These are phyloP conservation scores for Cataglyphis hispanica DNA, from an alignment of 1,140 invertebrate species.

Conservation along the genomic window DNA sequence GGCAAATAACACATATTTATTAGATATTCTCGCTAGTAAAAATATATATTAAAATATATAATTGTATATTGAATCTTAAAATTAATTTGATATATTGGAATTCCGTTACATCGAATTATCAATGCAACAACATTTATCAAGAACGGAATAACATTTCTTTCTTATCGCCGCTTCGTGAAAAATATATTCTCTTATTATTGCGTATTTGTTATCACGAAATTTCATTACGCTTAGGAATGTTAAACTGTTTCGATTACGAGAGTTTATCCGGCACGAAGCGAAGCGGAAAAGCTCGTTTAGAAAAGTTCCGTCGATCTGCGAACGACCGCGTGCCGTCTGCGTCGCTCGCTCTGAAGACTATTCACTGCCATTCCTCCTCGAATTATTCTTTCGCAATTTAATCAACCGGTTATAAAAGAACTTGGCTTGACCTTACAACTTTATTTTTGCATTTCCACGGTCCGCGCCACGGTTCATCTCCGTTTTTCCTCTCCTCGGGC, in stretches of 20 bases:
- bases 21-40: neutral
- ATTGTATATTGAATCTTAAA: neutral
- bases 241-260: constrained; percentile 53
- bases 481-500: constrained; percentile 46
- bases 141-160: neutral
- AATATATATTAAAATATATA: neutral
- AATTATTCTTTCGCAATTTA: constrained; percentile 64
- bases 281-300: constrained; percentile 44
- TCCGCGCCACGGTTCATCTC: constrained; percentile 7
- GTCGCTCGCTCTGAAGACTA: constrained; percentile 29
- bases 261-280: constrained; percentile 34
- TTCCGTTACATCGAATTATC: constrained; percentile 33
- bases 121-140: constrained; percentile 5
- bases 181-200: constrained; percentile 22
- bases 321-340: constrained; percentile 28
- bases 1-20: neutral
- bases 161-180: neutral
- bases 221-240: constrained; percentile 51
- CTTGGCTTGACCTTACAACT: constrained; percentile 63
- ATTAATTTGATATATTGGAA: constrained; percentile 21
- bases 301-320: constrained; percentile 54
- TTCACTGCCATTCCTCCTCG: constrained; percentile 52
- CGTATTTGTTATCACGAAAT: constrained; percentile 23
- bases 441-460: constrained; percentile 61
- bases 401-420: constrained; percentile 60